Percentiles rank a stretch among this genome's conserved stretches.
Conservation (phyloP, 2,797 vertebrate species). For the Spinus olivaceus region DNA sequence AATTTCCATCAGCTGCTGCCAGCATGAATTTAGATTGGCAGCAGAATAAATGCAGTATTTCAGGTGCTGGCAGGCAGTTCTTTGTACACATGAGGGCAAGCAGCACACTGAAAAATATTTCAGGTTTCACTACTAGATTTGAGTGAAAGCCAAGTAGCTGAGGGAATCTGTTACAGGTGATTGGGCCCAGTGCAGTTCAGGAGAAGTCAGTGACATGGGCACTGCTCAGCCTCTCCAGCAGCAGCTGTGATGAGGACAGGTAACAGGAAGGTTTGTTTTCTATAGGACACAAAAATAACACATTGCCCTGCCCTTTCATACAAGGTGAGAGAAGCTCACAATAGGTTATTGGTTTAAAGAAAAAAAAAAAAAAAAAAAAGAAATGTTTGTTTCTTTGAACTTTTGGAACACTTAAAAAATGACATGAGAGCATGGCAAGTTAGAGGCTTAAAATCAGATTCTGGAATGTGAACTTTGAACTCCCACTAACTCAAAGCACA, state of each 20-base stretch:
- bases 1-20: background rate
- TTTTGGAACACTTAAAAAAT: background rate
- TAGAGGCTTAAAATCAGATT: background rate
- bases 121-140: background rate
- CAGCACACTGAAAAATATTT: background rate
- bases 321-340: background rate
- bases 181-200: background rate
- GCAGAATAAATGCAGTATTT: background rate
- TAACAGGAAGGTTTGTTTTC: background rate
- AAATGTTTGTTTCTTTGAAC: background rate
- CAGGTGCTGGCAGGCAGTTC: background rate
- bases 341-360: background rate
- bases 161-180: background rate
- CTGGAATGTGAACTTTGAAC: background rate
- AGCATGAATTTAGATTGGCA: background rate
- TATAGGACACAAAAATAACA: background rate
- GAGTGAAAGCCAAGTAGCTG: background rate
- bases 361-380: background rate
- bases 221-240: background rate
- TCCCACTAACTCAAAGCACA: background rate
- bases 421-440: background rate
- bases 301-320: background rate
- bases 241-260: background rate
- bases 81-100: background rate
- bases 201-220: background rate